phyloP scores from a whole-genome alignment of 2,888 invertebrate species.

The Pomacea canaliculata region DNA sequence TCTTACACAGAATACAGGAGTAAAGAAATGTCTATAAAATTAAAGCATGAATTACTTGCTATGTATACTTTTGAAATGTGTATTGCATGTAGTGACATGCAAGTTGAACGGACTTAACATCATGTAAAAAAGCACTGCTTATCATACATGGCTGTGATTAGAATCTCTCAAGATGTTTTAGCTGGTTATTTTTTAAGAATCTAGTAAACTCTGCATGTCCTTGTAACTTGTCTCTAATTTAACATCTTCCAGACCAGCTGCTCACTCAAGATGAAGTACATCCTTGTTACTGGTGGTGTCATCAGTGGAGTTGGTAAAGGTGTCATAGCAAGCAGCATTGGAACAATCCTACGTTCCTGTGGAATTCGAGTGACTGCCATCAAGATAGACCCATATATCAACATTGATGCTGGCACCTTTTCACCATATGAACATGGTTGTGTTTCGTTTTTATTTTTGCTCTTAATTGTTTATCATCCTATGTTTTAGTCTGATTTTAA shows the following conservation, averaged over 20 bases:
- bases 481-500: neutral
- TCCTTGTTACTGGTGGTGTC: constrained; percentile 98
- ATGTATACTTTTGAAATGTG: no score
- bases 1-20: no score
- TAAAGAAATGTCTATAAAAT: no score
- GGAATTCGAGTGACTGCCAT: constrained; percentile 97
- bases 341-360: constrained; percentile 84
- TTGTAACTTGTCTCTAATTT: neutral
- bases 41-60: no score
- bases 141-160: no score
- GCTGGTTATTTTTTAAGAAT: no score
- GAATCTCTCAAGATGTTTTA: no score
- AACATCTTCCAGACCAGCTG: neutral
- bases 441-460: constrained; percentile 12
- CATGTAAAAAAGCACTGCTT: no score
- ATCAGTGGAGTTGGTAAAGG: constrained; percentile 91
- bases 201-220: neutral
- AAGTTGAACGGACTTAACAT: no score
- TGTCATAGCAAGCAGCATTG: constrained; percentile 69
- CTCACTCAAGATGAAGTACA: constrained; percentile 85
- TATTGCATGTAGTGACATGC: no score
- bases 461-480: neutral
- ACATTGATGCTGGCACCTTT: constrained; percentile 99
- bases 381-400: constrained; percentile 99
- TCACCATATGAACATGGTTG: constrained; percentile 98